Evolutionary conservation across 2,113 vertebrate genomes (phyloP), one percentile per base, ranked within the genome.

Genomic region (Rhinichthys klamathensis): DNA sequence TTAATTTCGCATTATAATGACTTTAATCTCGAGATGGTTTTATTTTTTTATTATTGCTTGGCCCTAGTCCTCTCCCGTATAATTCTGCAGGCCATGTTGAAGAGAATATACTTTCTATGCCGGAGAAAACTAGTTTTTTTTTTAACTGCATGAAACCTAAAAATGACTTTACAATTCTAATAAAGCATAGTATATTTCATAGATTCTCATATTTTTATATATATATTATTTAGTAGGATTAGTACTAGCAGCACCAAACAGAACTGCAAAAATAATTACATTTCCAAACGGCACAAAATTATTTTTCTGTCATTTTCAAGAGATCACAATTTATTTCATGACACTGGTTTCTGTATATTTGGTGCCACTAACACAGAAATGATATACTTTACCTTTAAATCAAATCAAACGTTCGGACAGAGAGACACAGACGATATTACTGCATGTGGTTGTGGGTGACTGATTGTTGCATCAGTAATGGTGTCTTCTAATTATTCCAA

Each of bases 401-500:
- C 8, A 6, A 27, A 80, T 46, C 23, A 15, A 78, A n/a, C 0
- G 6, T 18, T 74, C 85, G 56, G 16, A 58, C 25, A 67, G 18
- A 46, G 10, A 78, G 21, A 84, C 30, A 3, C 76, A 63, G 35
- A 46, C 3, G 73, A 15, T 10, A 27, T 18, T 27, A 30, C 18
- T 23, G 63, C 7, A 21, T 27, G 49, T 46, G 84, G 18, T 1
- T 9, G 56, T 13, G 38, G 30, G 25, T 49, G 58, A 23, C 15
- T 30, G 41, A 12, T 10, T 9, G 32, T 67, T 61, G 79, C 61
- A 27, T 82, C 30, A 70, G 35, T 84, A 65, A 60, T 35, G 69
- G 32, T 69, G 58, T 58, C 30, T 41, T 49, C 46, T 58, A 44
- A 76, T 30, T 35, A 84, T 58, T 67, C 82, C 30, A 35, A 18